phyloP scores from a whole-genome alignment of 1,140 invertebrate species.

The Rhyzopertha dominica region DNA sequence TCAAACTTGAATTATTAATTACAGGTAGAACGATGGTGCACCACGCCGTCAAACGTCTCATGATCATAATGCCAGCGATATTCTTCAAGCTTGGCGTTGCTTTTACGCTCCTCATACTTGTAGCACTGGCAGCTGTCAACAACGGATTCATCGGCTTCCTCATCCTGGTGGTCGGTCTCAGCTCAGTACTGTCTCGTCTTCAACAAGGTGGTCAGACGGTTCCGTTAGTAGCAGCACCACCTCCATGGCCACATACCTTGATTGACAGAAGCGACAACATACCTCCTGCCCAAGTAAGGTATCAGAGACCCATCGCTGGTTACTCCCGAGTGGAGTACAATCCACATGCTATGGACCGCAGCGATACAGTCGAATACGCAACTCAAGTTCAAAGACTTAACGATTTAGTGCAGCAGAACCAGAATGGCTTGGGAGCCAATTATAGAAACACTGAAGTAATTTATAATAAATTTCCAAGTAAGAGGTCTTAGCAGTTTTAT shows the following conservation, averaged over 20 bases:
- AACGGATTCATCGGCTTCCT: conserved; percentile 43
- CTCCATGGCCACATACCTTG: conserved; percentile 4
- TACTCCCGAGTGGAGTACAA: too few relatives aligned
- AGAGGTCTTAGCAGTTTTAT: too few relatives aligned
- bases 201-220: too few relatives aligned
- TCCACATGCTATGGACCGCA: too few relatives aligned
- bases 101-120: conserved; percentile 39
- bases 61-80: conserved; percentile 40
- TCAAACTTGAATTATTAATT: conserved; percentile 10
- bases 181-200: conserved; percentile 38
- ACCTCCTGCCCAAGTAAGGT: too few relatives aligned
- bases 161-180: conserved; percentile 40
- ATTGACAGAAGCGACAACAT: conserved; percentile 29
- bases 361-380: too few relatives aligned
- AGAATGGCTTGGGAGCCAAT: too few relatives aligned
- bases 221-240: neutral
- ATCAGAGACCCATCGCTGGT: neutral
- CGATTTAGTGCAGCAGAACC: too few relatives aligned
- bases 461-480: too few relatives aligned
- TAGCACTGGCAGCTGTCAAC: conserved; percentile 39
- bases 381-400: too few relatives aligned
- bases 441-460: too few relatives aligned
- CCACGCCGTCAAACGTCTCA: conserved; percentile 38
- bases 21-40: conserved; percentile 42
- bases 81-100: conserved; percentile 45